Conservation (phyloP, 2,113 vertebrate species). For the Phainopepla nitens region DNA sequence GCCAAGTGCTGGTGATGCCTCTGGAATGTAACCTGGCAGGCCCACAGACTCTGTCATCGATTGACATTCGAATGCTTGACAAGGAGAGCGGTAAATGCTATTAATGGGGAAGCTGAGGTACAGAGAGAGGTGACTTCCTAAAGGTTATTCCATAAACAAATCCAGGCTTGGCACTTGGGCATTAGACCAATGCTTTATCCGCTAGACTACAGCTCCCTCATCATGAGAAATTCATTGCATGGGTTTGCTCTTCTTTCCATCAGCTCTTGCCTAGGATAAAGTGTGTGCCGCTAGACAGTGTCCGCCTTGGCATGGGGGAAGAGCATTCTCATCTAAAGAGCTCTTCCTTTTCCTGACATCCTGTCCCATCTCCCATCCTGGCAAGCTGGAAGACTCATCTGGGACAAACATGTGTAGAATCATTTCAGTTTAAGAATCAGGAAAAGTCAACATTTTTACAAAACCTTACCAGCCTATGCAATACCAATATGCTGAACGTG, state of each 20-base stretch:
- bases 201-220: not conserved
- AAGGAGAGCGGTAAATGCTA: not conserved
- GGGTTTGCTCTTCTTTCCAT: not conserved
- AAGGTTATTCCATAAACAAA: not conserved
- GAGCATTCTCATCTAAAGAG: not conserved
- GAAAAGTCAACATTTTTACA: not conserved
- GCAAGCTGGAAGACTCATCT: not conserved
- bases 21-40: not conserved
- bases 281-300: fast-evolving
- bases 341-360: not conserved
- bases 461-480: not conserved
- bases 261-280: not conserved
- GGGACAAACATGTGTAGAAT: not conserved
- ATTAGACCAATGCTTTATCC: not conserved
- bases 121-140: not conserved
- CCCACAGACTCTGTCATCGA: not conserved
- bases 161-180: not conserved
- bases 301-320: not conserved
- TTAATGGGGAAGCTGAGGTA: not conserved
- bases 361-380: not conserved
- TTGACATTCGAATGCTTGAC: not conserved
- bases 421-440: not conserved
- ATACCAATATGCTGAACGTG: not conserved
- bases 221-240: not conserved
- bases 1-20: not conserved